Evolutionary conservation across 2,888 invertebrate genomes (phyloP).

Genomic region (Cryptus armator): DNA sequence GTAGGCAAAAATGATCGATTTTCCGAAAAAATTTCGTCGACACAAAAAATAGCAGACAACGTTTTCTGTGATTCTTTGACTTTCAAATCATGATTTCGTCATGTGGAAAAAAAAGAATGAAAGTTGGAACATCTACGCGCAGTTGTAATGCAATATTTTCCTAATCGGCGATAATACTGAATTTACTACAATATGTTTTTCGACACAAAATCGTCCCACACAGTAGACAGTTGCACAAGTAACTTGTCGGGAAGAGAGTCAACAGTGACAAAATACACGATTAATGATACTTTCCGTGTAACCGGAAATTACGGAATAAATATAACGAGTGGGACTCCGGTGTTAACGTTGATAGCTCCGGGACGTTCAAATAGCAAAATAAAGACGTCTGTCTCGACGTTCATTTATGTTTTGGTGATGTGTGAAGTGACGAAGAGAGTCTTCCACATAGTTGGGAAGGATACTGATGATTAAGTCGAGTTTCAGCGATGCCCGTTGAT

Average conservation of each 20-base stretch:
- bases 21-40: too few relatives aligned
- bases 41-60: too few relatives aligned
- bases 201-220: background rate
- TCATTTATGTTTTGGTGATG: constrained; percentile 1
- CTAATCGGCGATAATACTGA: background rate
- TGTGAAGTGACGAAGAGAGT: background rate
- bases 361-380: background rate
- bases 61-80: too few relatives aligned
- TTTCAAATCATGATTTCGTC: too few relatives aligned
- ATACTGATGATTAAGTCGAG: constrained; percentile 36
- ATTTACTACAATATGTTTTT: background rate
- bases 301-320: background rate
- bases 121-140: too few relatives aligned
- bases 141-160: background rate
- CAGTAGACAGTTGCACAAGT: background rate
- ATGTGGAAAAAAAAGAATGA: too few relatives aligned
- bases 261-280: background rate
- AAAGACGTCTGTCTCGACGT: background rate
- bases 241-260: background rate
- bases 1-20: too few relatives aligned
- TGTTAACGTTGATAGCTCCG: background rate
- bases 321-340: background rate
- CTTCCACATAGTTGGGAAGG: background rate
- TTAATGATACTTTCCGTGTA: background rate
- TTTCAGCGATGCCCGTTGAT: constrained; percentile 15